Conservation (phyloP, 1,140 invertebrate genomes). For the Aphelinus atriplicis region DNA sequence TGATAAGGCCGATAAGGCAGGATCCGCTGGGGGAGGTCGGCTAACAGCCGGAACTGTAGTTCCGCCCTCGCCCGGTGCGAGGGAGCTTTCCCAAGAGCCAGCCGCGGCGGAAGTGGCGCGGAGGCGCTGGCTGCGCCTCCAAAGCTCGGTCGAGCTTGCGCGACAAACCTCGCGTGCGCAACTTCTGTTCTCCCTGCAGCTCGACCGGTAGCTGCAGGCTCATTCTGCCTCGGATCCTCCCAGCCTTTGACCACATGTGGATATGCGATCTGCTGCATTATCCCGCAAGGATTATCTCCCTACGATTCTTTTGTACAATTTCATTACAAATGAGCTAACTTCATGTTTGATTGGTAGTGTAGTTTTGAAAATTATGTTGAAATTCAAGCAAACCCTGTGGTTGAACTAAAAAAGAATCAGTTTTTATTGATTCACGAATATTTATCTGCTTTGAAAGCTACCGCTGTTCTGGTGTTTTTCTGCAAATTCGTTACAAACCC, state of each 20-base stretch:
- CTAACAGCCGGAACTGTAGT: constrained; percentile 49
- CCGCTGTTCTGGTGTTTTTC: no score
- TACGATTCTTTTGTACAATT: not conserved
- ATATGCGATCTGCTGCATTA: not conserved
- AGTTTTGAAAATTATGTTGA: no score
- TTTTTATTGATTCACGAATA: no score
- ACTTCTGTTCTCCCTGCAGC: not conserved
- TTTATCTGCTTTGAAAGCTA: no score
- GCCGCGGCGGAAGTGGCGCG: not conserved
- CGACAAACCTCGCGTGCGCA: not conserved
- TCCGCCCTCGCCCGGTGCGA: constrained; percentile 51
- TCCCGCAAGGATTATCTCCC: not conserved
- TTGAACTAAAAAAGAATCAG: no score
- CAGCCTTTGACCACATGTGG: constrained; percentile 7
- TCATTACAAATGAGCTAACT: no score
- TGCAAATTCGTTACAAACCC: no score
- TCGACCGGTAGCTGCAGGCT: constrained; percentile 10
- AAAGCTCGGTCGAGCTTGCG: constrained; percentile 28
- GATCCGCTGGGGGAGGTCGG: constrained; percentile 33
- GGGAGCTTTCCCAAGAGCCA: constrained; percentile 30
- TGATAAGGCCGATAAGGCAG: constrained; percentile 60
- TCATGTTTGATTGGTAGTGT: no score
- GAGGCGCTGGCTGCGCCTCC: not conserved
- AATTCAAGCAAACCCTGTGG: no score
- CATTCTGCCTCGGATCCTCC: not conserved